Evolutionary conservation across 2,113 vertebrate genomes (phyloP).

Genomic region (Coryphaenoides rupestris): DNA sequence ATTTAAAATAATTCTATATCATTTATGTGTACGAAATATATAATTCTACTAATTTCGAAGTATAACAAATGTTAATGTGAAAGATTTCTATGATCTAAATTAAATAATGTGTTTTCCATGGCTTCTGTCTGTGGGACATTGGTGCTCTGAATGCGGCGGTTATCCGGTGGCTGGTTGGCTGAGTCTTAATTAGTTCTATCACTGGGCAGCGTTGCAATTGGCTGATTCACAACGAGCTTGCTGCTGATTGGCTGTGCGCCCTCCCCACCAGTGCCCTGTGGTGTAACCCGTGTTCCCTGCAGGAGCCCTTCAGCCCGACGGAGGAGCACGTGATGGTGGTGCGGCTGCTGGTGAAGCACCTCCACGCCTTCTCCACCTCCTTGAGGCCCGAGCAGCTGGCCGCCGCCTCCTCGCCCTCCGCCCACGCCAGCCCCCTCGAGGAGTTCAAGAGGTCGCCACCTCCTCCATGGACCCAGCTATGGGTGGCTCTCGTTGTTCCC

Average conservation of each 20-base stretch:
- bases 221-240: slow-evolving; percentile 20
- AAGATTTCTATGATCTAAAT: background rate
- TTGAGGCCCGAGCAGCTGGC: slow-evolving; percentile 81
- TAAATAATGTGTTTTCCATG: background rate
- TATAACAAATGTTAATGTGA: background rate
- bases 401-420: slow-evolving; percentile 81
- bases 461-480: too few species aligned
- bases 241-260: background rate
- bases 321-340: slow-evolving; percentile 94
- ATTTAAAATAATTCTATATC: background rate
- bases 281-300: background rate
- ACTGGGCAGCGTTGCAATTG: slow-evolving; percentile 18
- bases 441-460: slow-evolving; percentile 88
- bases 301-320: slow-evolving; percentile 91
- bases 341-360: slow-evolving; percentile 90
- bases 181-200: slow-evolving; percentile 34
- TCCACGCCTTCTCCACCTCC: slow-evolving; percentile 92
- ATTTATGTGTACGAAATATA: background rate
- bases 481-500: too few species aligned
- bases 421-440: slow-evolving; percentile 88
- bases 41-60: background rate
- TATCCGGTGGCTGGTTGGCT: slow-evolving; percentile 7
- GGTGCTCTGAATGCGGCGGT: slow-evolving; percentile 13
- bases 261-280: too few species aligned
- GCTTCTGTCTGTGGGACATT: slow-evolving; percentile 28